Evolutionary conservation across 2,113 vertebrate species (phyloP).

Genomic region (Lagopus muta): DNA sequence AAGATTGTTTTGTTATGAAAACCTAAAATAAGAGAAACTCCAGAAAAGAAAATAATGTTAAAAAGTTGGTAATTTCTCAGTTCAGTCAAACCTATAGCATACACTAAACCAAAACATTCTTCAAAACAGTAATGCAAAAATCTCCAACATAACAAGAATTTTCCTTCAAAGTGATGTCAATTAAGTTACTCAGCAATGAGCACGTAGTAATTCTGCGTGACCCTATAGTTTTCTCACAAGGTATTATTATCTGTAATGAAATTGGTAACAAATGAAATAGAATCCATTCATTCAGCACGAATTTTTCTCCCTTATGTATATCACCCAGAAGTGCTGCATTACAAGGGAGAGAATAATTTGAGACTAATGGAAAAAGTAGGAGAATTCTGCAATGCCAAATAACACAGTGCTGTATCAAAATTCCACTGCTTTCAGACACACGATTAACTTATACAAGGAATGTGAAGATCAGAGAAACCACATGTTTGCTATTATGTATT

Average conservation of each 20-base stretch:
- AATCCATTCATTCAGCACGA: conserved; percentile 74
- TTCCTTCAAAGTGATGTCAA: conserved; percentile 43
- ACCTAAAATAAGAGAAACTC: neutral
- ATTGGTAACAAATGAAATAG: conserved; percentile 78
- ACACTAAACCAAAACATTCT: conserved; percentile 3
- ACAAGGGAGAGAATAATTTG: conserved; percentile 74
- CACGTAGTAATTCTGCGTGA: conserved; percentile 66
- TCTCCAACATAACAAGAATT: neutral
- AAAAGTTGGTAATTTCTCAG: neutral
- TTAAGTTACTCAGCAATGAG: conserved; percentile 56
- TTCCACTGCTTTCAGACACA: conserved; percentile 67
- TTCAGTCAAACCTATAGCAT: neutral
- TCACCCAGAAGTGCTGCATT: conserved; percentile 63
- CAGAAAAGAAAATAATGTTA: neutral
- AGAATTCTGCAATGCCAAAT: conserved; percentile 68
- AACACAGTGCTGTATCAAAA: conserved; percentile 68
- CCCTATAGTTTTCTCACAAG: conserved; percentile 72
- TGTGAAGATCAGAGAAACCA: conserved; percentile 60
- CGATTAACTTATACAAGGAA: conserved; percentile 65
- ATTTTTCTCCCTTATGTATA: conserved; percentile 68
- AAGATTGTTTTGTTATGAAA: neutral
- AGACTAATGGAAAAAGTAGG: conserved; percentile 77
- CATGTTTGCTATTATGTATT: conserved; percentile 61
- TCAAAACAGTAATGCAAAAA: neutral
- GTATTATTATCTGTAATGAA: conserved; percentile 79